Conservation (phyloP, 2,888 invertebrate genomes). For the Phalangium opilio region DNA sequence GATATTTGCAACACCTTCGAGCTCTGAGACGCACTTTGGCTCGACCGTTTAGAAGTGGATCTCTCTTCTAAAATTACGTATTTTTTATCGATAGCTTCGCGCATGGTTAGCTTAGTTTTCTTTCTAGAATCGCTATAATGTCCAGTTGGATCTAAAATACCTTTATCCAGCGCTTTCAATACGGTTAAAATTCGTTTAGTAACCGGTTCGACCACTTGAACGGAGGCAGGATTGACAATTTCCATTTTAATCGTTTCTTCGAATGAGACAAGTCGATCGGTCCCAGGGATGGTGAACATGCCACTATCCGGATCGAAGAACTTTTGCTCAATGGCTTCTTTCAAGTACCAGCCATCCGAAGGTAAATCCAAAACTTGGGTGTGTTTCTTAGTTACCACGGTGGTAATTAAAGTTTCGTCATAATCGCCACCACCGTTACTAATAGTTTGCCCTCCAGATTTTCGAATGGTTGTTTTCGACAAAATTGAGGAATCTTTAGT, state of each 20-base stretch:
- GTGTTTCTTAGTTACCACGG: background rate
- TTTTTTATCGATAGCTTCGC: constrained; percentile 51
- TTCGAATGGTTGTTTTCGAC: background rate
- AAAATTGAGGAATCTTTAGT: background rate
- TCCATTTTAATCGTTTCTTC: constrained; percentile 72
- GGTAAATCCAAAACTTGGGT: constrained; percentile 45
- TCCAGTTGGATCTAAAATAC: constrained; percentile 59
- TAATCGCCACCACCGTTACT: background rate
- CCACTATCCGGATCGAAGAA: constrained; percentile 70
- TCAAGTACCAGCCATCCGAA: constrained; percentile 62
- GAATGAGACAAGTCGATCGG: constrained; percentile 65
- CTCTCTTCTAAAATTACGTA: constrained; percentile 44
- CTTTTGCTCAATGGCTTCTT: constrained; percentile 64
- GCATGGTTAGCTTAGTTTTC: constrained; percentile 46
- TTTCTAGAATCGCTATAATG: constrained; percentile 43
- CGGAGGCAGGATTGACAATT: constrained; percentile 56
- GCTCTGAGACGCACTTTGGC: background rate
- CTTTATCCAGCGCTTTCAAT: constrained; percentile 56
- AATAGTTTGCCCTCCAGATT: background rate
- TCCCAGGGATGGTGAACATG: constrained; percentile 67
- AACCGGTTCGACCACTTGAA: constrained; percentile 59
- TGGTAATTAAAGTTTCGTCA: background rate
- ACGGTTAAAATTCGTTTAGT: constrained; percentile 48
- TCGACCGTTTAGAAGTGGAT: constrained; percentile 1
- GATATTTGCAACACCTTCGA: constrained; percentile 18